These are phyloP conservation scores for Adoxophyes honmai DNA, from an alignment of 1,140 invertebrate genomes.

Conservation along the genomic window DNA sequence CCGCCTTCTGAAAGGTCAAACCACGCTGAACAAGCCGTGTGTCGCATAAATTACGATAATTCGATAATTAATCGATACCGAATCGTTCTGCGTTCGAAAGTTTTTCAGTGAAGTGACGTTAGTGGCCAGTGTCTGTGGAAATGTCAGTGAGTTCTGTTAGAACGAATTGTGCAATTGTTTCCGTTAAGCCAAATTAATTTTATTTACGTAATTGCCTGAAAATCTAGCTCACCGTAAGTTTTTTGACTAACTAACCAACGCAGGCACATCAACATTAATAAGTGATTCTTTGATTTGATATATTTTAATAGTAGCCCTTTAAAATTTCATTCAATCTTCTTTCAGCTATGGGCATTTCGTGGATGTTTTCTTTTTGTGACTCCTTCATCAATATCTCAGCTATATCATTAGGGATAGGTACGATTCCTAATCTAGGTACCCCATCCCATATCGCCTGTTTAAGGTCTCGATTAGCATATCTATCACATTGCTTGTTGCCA, in stretches of 20 bases:
- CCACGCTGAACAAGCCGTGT: conserved; percentile 51
- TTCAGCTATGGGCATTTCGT: too few species aligned
- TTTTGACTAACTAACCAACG: too few species aligned
- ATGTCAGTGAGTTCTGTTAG: not conserved
- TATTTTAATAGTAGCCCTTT: too few species aligned
- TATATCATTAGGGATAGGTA: conserved; percentile 33
- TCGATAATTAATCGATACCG: conserved; percentile 26
- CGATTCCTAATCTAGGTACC: conserved; percentile 6
- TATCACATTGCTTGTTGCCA: too few species aligned
- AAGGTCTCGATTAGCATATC: too few species aligned
- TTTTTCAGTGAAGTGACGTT: conserved; percentile 1
- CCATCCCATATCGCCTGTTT: not conserved
- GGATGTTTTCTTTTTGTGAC: too few species aligned
- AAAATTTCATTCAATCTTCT: too few species aligned
- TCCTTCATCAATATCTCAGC: conserved; percentile 35
- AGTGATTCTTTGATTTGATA: too few species aligned
- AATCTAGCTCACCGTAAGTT: too few species aligned
- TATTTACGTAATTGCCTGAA: too few species aligned
- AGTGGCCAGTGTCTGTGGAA: not conserved
- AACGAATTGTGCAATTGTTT: not conserved
- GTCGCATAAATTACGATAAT: conserved; percentile 48
- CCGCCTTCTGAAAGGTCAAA: conserved; percentile 69
- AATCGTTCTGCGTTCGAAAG: conserved; percentile 6
- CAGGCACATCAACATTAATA: too few species aligned
- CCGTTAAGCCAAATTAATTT: too few species aligned